Base-by-base conservation (phyloP, 2,797 vertebrate genomes). In the Petrocephalus sullivani region DNA sequence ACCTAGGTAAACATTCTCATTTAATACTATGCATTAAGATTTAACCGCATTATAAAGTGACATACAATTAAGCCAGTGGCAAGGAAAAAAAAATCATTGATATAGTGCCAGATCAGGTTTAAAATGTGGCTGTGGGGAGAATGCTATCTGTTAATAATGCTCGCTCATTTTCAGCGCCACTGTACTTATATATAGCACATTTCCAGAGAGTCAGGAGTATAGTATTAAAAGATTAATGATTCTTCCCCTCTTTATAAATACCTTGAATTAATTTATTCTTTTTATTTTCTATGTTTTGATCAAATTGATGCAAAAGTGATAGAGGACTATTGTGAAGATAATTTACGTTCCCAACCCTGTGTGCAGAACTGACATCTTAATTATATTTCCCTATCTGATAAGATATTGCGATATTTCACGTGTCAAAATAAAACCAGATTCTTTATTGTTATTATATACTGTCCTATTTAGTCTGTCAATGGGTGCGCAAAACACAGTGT, bases 381-480 rank as follows among this genome's bases (percentile, higher is more conserved):
- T 96, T 96, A 95, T 96, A 96, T 91, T 90, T 90, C 89, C 93
- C 95, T 95, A 96, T 95, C 94, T 94, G 95, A 95, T 94, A 92
- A 87, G 95, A 95, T 96, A 67, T 92, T 92, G 90, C 93, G 95
- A 96, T 96, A 94, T 92, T 92, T 93, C 92, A 92, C 87, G 41
- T 90, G 93, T 95, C 94, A 94, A 93, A 93, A 94, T 95, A 94
- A 93, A 92, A 91, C 90, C 91, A 91, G 78, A 89, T 92, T 94
- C 95, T 95, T 96, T 96, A 95, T 96, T 94, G 94, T 94, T 92
- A 93, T 93, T 91, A 94, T 95, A 95, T 95, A 93, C 94, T 92
- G 94, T 95, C 94, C 94, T 93, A 94, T 94, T 94, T 94, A 87
- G 91, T 21, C 94, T 94, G 95, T 95, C 95, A 91, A 92, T 94